Evolutionary conservation across 2,113 vertebrate genomes (phyloP).

Genomic region (Neopipo cinnamomea): DNA sequence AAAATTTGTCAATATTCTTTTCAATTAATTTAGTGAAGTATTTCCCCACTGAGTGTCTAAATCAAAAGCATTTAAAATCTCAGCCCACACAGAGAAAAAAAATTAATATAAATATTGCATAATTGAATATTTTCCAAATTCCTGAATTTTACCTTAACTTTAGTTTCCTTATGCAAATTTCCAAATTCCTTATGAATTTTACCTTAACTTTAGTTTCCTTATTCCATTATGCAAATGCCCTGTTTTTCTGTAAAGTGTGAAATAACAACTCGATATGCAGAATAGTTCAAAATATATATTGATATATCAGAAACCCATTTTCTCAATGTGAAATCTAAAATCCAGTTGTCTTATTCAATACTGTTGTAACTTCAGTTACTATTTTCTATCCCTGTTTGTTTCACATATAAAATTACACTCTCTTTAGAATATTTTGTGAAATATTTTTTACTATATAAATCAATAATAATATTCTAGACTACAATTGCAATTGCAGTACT

Average conservation of each 20-base stretch:
- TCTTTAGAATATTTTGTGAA: not conserved
- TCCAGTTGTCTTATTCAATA: not conserved
- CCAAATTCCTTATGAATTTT: not conserved
- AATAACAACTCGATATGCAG: not conserved
- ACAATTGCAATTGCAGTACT: not conserved
- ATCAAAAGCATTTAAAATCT: not conserved
- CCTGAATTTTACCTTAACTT: not conserved
- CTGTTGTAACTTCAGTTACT: not conserved
- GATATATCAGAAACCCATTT: not conserved
- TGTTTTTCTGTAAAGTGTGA: not conserved
- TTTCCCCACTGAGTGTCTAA: not conserved
- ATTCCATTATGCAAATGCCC: not conserved
- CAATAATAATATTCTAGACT: not conserved
- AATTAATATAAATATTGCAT: not conserved
- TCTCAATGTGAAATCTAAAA: not conserved
- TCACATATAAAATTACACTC: not conserved
- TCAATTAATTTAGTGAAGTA: not conserved
- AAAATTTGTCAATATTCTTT: not conserved
- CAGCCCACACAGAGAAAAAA: not conserved
- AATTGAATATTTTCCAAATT: not conserved
- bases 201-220: not conserved
- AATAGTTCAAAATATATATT: not conserved
- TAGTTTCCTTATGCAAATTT: not conserved
- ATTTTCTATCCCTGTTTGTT: not conserved
- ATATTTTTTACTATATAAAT: not conserved